Evolutionary conservation across 1,140 invertebrate species (phyloP), one percentile per base, ranked within the genome.

Genomic region (Meloidogyne hapla): DNA sequence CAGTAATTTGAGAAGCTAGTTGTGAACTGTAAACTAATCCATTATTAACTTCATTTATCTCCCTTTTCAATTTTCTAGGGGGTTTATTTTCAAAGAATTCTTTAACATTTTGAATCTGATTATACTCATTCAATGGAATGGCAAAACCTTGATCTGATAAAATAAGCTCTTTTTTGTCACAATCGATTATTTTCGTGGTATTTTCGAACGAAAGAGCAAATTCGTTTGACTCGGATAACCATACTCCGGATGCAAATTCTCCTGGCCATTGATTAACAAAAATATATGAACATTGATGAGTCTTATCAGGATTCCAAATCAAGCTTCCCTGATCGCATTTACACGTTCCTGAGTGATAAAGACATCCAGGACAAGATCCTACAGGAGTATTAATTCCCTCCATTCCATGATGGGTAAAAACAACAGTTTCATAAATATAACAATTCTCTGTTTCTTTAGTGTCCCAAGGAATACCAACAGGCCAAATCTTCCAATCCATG

Each of bases 181-280:
- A 70, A 56, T 70, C 40, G 18, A 26, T 13, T 13, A 28, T 18
- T 18, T 56, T 42, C 1, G 69, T 42, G 0, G 21, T 4, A 45
- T 70, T 70, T 70, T 70, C 69, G 9, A 70, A 70, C 1, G 33
- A 56, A 0, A 70, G 69, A 0, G 69, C 69, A 15, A 70, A 70
- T 28, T 70, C 69, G 26, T 48, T 48, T 0, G n/a, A 18, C 15
- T 42, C 69, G 0, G 69, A 42, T 9, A 70, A 25, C 69, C 69
- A 70, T 0, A 70, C 25, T 0, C 23, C 18, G 2, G 28, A 56
- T 0, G 69, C 3, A 5, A 25, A 45, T 70, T 70, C 42, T 21
- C 69, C 69, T 0, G 33, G 0, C 69, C 69, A 70, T 13, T 45
- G 21, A n/a, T 42, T 26, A 1, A 70, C 69, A n/a, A 28, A 13